These are phyloP conservation scores for Rhynchonycteris naso DNA, from an alignment of 2,797 vertebrate species.

Conservation along the genomic window DNA sequence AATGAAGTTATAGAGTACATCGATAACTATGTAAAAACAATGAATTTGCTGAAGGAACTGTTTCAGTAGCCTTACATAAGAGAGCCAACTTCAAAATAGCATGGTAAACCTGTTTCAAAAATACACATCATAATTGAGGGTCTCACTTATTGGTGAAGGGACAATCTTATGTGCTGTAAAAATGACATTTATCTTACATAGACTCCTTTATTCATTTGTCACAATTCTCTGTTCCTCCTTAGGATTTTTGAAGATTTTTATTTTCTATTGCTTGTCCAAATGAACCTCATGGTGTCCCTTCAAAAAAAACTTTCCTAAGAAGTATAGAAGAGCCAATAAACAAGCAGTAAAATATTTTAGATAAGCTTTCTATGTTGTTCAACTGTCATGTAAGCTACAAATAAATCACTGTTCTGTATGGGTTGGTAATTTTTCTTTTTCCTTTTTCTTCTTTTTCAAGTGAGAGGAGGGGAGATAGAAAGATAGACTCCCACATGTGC, in stretches of 20 bases:
- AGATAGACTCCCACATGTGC: too few species aligned
- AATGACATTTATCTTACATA: background rate
- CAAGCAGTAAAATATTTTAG: background rate
- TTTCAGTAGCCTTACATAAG: background rate
- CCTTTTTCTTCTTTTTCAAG: too few species aligned
- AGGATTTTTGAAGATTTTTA: slow-evolving; percentile 28
- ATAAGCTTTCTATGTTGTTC: background rate
- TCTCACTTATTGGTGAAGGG: background rate
- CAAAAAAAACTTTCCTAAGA: background rate
- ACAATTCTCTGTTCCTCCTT: background rate
- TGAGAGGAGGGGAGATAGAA: too few species aligned
- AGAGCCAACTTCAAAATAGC: background rate
- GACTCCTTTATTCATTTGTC: background rate
- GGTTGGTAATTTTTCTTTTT: too few species aligned
- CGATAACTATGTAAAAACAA: background rate
- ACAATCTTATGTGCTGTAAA: background rate
- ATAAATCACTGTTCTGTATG: background rate
- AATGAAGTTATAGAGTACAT: background rate
- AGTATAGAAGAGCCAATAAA: background rate
- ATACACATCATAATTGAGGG: background rate
- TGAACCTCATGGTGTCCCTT: background rate
- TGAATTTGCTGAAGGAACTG: background rate
- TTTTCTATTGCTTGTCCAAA: background rate
- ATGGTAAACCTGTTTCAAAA: slow-evolving; percentile 29
- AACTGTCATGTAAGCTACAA: background rate